Evolutionary conservation across 2,113 vertebrate species (phyloP).

Genomic region (Perca fluviatilis): DNA sequence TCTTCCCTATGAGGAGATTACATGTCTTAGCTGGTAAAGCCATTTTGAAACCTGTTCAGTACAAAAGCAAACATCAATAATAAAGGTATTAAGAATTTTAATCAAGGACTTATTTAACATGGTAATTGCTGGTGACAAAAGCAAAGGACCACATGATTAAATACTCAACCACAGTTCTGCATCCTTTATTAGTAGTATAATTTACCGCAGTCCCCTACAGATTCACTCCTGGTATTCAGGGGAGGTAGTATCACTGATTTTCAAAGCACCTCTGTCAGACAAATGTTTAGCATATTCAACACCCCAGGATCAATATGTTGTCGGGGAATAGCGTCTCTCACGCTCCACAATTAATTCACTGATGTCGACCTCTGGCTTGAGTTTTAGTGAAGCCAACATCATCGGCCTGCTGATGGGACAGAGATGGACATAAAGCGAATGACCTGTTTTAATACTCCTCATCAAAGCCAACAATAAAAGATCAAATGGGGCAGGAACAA

Average conservation of each 20-base stretch:
- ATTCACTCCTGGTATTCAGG: conserved; percentile 55
- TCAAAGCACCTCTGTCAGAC: conserved; percentile 62
- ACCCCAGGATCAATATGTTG: conserved; percentile 76
- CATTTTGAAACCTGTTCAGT: conserved; percentile 52
- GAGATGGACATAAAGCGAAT: conserved; percentile 61
- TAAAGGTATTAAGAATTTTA: conserved; percentile 63
- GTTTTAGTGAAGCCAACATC: conserved; percentile 74
- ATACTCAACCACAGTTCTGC: conserved; percentile 36
- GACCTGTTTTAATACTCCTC: conserved; percentile 63
- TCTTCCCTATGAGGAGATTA: conserved; percentile 52
- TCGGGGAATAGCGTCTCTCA: conserved; percentile 58
- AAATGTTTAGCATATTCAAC: conserved; percentile 81
- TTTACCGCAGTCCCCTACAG: conserved; percentile 26
- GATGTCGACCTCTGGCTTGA: conserved; percentile 74
- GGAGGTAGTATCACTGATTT: conserved; percentile 41
- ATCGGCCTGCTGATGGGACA: conserved; percentile 64
- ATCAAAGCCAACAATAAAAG: conserved; percentile 62
- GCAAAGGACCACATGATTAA: conserved; percentile 46
- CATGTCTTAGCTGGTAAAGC: conserved; percentile 58
- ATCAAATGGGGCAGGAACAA: conserved; percentile 62
- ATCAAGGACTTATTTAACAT: conserved; percentile 71
- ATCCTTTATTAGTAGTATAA: conserved; percentile 43
- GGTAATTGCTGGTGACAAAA: conserved; percentile 61
- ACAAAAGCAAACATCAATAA: conserved; percentile 74
- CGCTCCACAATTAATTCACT: conserved; percentile 74